A percentile compares a stretch with the other conserved stretches of the same genome.
Evolutionary conservation across 2,113 vertebrate species (phyloP).

Genomic region (Tauraco erythrolophus): DNA sequence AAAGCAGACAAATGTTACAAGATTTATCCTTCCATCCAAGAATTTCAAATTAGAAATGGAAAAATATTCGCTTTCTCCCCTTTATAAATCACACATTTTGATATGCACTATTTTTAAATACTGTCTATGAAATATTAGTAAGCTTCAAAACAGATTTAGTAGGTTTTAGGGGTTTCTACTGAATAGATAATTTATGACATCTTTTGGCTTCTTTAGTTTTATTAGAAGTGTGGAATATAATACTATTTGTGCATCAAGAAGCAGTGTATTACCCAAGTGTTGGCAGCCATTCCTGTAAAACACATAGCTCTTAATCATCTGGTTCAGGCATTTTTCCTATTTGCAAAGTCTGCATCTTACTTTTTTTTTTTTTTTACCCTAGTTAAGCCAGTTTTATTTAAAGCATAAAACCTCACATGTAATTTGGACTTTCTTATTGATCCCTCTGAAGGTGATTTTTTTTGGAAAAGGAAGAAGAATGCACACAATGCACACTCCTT

Average conservation of each 20-base stretch:
- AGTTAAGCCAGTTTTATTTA: slow-evolving; percentile 60
- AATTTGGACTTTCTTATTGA: slow-evolving; percentile 59
- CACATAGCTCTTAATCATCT: slow-evolving; percentile 11
- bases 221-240: slow-evolving; percentile 25
- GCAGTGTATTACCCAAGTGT: slow-evolving; percentile 19
- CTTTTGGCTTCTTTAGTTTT: slow-evolving; percentile 24
- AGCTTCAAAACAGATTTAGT: slow-evolving; percentile 57
- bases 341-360: neutral
- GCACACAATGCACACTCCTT: neutral
- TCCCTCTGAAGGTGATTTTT: neutral
- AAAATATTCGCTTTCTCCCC: slow-evolving; percentile 55
- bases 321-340: slow-evolving; percentile 50
- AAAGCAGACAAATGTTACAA: slow-evolving; percentile 20
- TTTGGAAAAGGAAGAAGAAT: neutral
- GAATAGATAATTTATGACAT: slow-evolving; percentile 42
- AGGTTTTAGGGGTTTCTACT: slow-evolving; percentile 34
- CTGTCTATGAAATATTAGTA: slow-evolving; percentile 15
- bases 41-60: slow-evolving; percentile 51
- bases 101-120: slow-evolving; percentile 53
- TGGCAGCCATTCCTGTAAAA: slow-evolving; percentile 51
- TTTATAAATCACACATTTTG: slow-evolving; percentile 51
- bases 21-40: slow-evolving; percentile 46
- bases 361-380: neutral
- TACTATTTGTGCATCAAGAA: slow-evolving; percentile 38
- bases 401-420: neutral